Percentiles rank a stretch among this genome's conserved stretches.
phyloP scores from a whole-genome alignment of 2,113 vertebrate genomes.

The Martes martes region DNA sequence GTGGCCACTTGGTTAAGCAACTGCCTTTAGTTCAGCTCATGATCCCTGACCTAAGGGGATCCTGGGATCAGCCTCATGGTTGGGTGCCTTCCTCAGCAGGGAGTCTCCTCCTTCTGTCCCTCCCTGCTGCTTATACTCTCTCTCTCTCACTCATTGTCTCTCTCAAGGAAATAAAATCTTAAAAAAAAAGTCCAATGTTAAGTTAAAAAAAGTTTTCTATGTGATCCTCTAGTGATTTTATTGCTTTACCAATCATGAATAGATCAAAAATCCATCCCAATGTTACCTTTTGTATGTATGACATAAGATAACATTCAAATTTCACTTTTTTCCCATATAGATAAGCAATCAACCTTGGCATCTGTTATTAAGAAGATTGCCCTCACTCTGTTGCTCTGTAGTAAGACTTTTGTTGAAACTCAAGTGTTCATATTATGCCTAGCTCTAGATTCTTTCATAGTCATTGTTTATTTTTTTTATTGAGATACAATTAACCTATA shows the following conservation, averaged over 20 bases:
- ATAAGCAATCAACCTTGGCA: background rate
- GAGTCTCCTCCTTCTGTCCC: background rate
- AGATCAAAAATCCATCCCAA: background rate
- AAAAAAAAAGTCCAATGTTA: background rate
- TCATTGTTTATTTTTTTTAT: background rate
- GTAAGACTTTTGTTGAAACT: background rate
- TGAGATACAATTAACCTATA: background rate
- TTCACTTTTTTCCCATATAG: background rate
- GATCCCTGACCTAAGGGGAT: background rate
- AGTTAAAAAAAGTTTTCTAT: background rate
- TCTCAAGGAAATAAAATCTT: background rate
- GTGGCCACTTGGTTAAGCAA: background rate
- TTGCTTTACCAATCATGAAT: background rate
- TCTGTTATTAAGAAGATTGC: background rate
- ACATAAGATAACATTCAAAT: background rate
- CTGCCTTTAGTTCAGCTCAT: background rate
- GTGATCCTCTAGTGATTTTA: background rate
- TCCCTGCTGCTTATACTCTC: background rate
- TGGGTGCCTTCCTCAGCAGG: background rate
- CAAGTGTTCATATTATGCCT: background rate
- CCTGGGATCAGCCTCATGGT: background rate
- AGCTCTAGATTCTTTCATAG: background rate
- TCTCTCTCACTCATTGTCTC: background rate
- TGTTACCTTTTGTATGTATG: background rate
- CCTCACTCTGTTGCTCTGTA: background rate